Evolutionary conservation across 2,113 vertebrate species (phyloP), one percentile per base, ranked within the genome.

Genomic region (Equus quagga): DNA sequence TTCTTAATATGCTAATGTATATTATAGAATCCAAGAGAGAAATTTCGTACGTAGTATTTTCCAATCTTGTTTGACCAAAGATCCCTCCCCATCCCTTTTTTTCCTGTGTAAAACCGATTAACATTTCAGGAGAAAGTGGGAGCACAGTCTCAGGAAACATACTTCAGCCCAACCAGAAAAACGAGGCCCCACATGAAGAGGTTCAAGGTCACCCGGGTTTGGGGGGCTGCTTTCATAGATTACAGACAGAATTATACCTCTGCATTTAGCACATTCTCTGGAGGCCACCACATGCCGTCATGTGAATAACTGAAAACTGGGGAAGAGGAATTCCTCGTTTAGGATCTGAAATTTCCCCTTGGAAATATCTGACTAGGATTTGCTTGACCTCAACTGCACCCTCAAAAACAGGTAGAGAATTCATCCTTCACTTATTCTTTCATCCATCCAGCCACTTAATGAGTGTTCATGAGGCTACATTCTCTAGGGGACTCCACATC

Each of bases 191-290:
- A 15, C 12, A 0, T 0, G 64, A 14, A n/a, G 5, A 6, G n/a
- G 6, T 1, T 54, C 4, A 0, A 0, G 3, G 31, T 6, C 24
- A 6, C 8, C 1, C 1, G 3, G 15, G 19, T 23, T 18, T 23
- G 31, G 46, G 72, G 58, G 21, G 24, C 60, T 2, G 13, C 23
- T 11, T 1, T 13, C 2, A 5, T 0, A 2, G 19, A 11, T 4
- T 1, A 3, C 0, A 15, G 56, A 0, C 3, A n/a, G 75, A 14
- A 6, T 1, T 0, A 0, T 1, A 60, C 26, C 4, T n/a, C 73
- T 18, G 2, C 1, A 4, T 2, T 21, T 2, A 11, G 23, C 2
- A 8, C 64, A 0, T 44, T 24, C 44, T 21, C 41, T 2, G 13
- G 7, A 26, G 54, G 31, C 58, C 19, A 0, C 87, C 51, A 1